Conservation (phyloP, 2,797 vertebrate genomes). For the Rhinoraja longicauda region DNA sequence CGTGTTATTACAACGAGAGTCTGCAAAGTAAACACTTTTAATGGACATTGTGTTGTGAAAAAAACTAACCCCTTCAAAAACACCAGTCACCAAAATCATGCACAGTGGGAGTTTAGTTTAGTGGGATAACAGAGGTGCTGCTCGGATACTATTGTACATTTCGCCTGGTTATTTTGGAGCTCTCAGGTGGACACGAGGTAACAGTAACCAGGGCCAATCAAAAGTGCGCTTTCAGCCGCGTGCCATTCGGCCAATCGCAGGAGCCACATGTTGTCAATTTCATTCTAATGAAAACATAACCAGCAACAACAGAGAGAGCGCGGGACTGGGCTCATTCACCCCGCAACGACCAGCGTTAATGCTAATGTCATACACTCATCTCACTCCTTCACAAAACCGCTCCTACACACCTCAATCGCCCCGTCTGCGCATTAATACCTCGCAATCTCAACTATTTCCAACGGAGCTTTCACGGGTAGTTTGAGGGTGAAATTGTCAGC, state of each 20-base stretch:
- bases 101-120: neutral
- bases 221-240: slow-evolving; percentile 63
- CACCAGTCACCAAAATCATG: neutral
- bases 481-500: neutral
- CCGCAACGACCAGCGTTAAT: slow-evolving; percentile 76
- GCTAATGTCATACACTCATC: slow-evolving; percentile 64
- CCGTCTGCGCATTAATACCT: neutral
- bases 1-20: neutral
- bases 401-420: neutral
- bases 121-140: slow-evolving; percentile 45
- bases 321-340: slow-evolving; percentile 56
- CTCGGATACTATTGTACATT: slow-evolving; percentile 61
- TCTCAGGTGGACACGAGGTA: slow-evolving; percentile 84
- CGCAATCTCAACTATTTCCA: neutral
- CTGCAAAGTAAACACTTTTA: slow-evolving; percentile 6
- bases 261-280: slow-evolving; percentile 95
- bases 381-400: neutral
- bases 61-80: neutral
- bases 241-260: slow-evolving; percentile 82
- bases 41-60: neutral
- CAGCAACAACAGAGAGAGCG: slow-evolving; percentile 85
- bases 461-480: neutral
- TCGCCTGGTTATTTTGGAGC: slow-evolving; percentile 70
- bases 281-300: slow-evolving; percentile 94
- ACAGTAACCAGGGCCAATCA: slow-evolving; percentile 77